Percentiles rank a stretch among this genome's conserved stretches.
phyloP scores from a whole-genome alignment of 2,888 invertebrate species.

The Xestia ashworthii region DNA sequence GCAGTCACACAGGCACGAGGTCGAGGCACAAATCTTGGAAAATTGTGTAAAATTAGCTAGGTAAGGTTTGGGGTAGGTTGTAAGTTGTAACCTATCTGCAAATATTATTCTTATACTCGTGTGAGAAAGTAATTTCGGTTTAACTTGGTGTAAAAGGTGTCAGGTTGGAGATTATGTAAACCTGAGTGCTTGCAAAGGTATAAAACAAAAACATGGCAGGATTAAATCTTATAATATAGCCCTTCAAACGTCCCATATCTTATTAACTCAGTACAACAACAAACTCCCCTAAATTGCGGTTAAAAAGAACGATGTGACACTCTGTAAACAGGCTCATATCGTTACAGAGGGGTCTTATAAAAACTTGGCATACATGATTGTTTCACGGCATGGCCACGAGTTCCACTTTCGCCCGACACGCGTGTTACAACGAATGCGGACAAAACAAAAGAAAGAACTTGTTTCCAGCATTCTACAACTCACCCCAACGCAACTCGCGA shows the following conservation, averaged over 20 bases:
- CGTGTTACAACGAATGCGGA: background rate
- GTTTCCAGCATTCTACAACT: background rate
- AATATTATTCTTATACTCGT: too few species aligned
- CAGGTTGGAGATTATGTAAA: background rate
- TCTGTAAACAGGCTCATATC: constrained; percentile 60
- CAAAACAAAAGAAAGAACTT: background rate
- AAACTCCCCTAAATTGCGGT: constrained; percentile 18
- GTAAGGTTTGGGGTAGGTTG: too few species aligned
- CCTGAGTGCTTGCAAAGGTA: too few species aligned
- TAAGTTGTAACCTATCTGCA: background rate
- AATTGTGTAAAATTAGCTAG: too few species aligned
- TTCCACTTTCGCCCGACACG: background rate
- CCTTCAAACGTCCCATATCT: constrained; percentile 14
- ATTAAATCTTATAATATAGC: constrained; percentile 1
- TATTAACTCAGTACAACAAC: constrained; percentile 40
- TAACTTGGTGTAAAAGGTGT: background rate
- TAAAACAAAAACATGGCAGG: background rate
- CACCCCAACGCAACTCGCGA: background rate
- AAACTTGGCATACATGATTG: constrained; percentile 65
- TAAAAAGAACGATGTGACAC: constrained; percentile 52
- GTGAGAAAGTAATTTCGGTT: background rate
- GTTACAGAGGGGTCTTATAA: constrained; percentile 51
- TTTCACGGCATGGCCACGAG: constrained; percentile 43
- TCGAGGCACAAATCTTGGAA: too few species aligned
- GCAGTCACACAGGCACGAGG: too few species aligned